phyloP scores from a whole-genome alignment of 2,113 vertebrate species.

The Azemiops feae region DNA sequence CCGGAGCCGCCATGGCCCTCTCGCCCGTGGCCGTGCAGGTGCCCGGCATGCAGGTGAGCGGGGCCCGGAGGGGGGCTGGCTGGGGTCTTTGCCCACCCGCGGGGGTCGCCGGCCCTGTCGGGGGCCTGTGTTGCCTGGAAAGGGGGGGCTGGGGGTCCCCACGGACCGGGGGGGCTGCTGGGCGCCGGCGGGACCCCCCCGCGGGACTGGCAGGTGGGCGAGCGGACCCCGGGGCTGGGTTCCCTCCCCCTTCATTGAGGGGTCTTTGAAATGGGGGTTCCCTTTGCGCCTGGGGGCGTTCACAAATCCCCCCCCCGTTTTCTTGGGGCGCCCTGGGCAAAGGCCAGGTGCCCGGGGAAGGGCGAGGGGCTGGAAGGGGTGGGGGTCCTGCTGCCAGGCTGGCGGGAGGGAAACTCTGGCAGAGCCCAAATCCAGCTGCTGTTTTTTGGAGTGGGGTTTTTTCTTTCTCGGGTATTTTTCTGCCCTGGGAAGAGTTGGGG shows the following conservation, averaged over 20 bases:
- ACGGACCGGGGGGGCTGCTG: not conserved
- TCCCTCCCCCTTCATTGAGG: not conserved
- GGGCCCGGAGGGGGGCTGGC: constrained; percentile 1
- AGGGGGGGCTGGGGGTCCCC: no score
- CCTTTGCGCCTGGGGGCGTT: not conserved
- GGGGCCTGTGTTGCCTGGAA: not conserved
- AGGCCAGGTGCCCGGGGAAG: not conserved
- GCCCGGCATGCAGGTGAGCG: constrained; percentile 86
- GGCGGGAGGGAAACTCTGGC: not conserved
- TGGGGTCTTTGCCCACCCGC: no score
- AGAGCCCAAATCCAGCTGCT: not conserved
- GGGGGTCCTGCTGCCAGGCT: not conserved
- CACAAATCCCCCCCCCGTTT: not conserved
- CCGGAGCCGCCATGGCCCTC: constrained; percentile 74
- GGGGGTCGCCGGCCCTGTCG: not conserved
- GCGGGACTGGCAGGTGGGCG: not conserved
- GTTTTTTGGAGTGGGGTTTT: not conserved
- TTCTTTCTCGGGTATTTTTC: not conserved
- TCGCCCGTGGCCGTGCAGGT: constrained; percentile 83
- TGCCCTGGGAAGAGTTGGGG: not conserved
- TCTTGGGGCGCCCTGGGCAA: not conserved
- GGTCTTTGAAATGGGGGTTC: not conserved
- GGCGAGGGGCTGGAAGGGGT: not conserved
- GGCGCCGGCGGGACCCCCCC: no score
- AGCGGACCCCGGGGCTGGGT: not conserved